Evolutionary conservation across 37 sponge, comb jelly and placozoan genomes (phyloP).

Genomic region (Ianthella basta): DNA sequence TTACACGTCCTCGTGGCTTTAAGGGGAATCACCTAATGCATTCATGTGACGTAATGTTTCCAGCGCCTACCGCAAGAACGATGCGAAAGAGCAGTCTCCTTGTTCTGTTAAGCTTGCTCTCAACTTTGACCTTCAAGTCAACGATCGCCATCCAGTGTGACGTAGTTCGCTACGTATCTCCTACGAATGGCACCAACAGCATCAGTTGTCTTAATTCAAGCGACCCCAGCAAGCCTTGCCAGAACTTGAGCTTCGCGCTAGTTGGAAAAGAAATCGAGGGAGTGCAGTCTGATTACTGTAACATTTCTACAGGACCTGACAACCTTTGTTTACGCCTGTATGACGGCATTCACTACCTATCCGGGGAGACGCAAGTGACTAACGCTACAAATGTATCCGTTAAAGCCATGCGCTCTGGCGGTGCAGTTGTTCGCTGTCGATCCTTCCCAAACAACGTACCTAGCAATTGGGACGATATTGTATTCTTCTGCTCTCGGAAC

Average conservation of each 20-base stretch:
- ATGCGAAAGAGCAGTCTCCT: too few species aligned
- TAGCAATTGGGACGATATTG: constrained; percentile 27
- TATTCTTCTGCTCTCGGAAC: constrained; percentile 30
- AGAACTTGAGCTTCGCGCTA: not conserved
- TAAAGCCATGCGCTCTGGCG: constrained; percentile 22
- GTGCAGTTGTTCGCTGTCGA: constrained; percentile 41
- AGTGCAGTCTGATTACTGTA: not conserved
- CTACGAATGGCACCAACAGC: not conserved
- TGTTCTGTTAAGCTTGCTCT: too few species aligned
- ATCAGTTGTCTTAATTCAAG: not conserved
- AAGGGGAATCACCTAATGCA: too few species aligned
- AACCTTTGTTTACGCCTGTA: constrained; percentile 13
- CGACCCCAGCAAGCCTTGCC: not conserved
- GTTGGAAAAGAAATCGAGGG: not conserved
- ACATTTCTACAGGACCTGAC: not conserved
- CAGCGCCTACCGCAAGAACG: too few species aligned
- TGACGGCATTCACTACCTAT: not conserved
- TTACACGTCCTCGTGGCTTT: too few species aligned
- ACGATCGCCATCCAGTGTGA: too few species aligned
- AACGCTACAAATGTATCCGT: constrained; percentile 26
- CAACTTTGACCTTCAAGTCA: too few species aligned
- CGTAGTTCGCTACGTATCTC: not conserved
- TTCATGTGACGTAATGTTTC: too few species aligned
- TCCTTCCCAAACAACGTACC: constrained; percentile 25
- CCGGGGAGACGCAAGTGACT: constrained; percentile 8